Base-by-base conservation (phyloP, 2,888 invertebrate species). In the Hyppa rectilinea region DNA sequence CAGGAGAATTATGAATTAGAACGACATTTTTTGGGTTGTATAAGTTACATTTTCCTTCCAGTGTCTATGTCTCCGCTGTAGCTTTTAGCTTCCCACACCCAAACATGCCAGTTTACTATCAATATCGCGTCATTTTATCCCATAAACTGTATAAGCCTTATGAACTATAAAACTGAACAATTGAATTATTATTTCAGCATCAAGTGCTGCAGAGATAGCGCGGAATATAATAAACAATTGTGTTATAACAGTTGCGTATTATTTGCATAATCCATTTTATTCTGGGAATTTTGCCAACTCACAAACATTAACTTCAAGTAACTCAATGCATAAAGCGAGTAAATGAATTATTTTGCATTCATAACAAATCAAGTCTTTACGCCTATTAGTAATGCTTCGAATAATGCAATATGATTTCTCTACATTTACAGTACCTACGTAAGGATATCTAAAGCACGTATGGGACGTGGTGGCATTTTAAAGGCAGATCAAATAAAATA, bases 111-210 rank as follows among this genome's bases (percentile, higher is more conserved):
- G 88, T 91, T 92, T 92, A 92, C 91, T 92, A 93, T 92, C 92
- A 93, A 93, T 93, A 92, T 92, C 91, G 88, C 90, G 89, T 93
- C 91, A 92, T 92, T 92, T 90, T 92, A 90, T 85, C 85, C 85
- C 87, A 88, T 90, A 91, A 88, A 88, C 75, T 87, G 83, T 85
- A 85, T 87, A 88, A 88, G 81, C 85, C 87, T 84, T 84, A 88
- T 84, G 83, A 87, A 87, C 83, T 84, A 87, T 88, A 87, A 82
- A 85, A 72, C 75, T 58, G 65, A 84, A 86, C 87, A 87, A 90
- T 88, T 88, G 84, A 89, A 87, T 81, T 86, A 81, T 80, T 80
- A 79, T 81, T 74, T 75, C 75, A 66, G 67, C 73, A 76, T 74
- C 64, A 76, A 71, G 65, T 62, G 47, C 49, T 78, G 50, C 69